Base-by-base conservation (phyloP, 2,888 invertebrate species). In the Andricus curvator region DNA sequence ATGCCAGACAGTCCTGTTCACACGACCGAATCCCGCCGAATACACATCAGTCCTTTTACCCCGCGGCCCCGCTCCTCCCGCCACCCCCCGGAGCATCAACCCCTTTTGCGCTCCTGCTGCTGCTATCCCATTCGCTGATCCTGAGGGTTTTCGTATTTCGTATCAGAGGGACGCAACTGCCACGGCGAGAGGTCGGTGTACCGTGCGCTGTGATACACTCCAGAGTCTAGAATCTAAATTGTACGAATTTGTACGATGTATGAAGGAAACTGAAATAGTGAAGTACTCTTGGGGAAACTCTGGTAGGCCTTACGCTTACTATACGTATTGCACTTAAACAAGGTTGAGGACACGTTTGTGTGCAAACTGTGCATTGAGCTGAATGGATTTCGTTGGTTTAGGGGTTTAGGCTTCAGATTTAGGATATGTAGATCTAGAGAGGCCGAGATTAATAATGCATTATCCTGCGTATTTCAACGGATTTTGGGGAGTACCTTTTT, bases 1-100 rank as follows among this genome's bases (percentile, higher is more conserved):
- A 92, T 92, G 92, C 92, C 92, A 92, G 92, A 92, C 92, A 91
- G 92, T 90, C 90, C 89, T 89, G 91, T 92, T 92, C 92, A 88
- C 90, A 90, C 91, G 89, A 89, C 90, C 90, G 89, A 91, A 92
- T 91, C 90, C 90, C 88, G 85, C 84, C 88, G 88, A 88, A 89
- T 89, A 87, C 87, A 88, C 86, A 84, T 84, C 80, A 78, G 79
- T 83, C 77, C 84, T 81, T 85, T 81, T 67, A 41, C 82, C 86
- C 84, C 83, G 68, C 79, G 48, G 29, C 81, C 78, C 78, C 80
- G 33, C 80, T 79, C 78, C 80, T 44, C 86, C 67, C 41, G 22
- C 41, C 20, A 56, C 11, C 25, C 29, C 51, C 74, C 48, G n/a
- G 33, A 74, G 51, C 74, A 29, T 56, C 74, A 74, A 74, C 74